These are phyloP conservation scores for Sympetrum striolatum DNA, from an alignment of 2,888 invertebrate species.

Conservation along the genomic window DNA sequence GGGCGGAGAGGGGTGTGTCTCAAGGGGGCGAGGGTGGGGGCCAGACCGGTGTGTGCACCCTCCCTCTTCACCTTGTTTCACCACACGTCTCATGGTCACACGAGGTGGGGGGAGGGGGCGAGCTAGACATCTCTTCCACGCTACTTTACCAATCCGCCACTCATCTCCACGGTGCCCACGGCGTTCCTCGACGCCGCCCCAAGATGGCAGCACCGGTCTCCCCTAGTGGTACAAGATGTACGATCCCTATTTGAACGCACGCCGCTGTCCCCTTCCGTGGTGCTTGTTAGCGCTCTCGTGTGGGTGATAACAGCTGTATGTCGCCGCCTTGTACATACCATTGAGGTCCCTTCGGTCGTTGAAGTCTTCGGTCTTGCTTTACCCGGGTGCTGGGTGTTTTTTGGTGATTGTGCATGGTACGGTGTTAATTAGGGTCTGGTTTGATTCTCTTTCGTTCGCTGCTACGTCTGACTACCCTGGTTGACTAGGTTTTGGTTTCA, in stretches of 20 bases:
- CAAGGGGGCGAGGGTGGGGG: background rate
- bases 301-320: background rate
- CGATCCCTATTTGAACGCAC: background rate
- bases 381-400: too few species aligned
- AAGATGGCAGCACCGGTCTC: background rate
- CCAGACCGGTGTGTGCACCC: background rate
- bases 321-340: too few species aligned
- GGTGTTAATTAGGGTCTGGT: too few species aligned
- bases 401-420: too few species aligned
- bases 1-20: background rate
- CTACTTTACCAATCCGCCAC: background rate
- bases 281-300: background rate
- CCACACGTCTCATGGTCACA: conserved; percentile 37
- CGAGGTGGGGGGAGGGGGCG: background rate
- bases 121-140: background rate
- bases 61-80: background rate
- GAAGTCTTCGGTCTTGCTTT: too few species aligned
- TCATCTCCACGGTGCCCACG: background rate
- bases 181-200: background rate
- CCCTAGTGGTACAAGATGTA: background rate
- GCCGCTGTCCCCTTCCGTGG: background rate
- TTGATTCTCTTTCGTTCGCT: too few species aligned
- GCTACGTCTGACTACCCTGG: too few species aligned
- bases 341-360: too few species aligned
- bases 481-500: too few species aligned